These are phyloP conservation scores for Hyles vespertilio DNA, from an alignment of 1,140 invertebrate genomes.

Conservation along the genomic window DNA sequence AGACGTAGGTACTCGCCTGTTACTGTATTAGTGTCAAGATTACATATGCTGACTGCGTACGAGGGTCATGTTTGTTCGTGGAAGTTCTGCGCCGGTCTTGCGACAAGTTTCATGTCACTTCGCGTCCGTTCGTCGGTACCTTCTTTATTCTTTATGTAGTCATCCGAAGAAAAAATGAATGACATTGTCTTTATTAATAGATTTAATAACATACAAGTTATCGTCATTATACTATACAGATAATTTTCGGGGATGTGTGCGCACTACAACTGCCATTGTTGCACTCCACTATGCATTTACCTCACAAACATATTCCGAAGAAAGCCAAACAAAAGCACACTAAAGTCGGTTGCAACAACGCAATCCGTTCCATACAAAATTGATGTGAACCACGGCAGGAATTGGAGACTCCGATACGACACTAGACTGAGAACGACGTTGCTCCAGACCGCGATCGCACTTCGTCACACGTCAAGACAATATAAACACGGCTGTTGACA, in stretches of 20 bases:
- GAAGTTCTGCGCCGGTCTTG: slow-evolving; percentile 39
- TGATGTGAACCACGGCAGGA: slow-evolving; percentile 32
- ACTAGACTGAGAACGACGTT: slow-evolving; percentile 30
- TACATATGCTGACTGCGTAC: slow-evolving; percentile 44
- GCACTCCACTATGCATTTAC: no score
- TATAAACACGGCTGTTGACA: not conserved
- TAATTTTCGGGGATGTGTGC: no score
- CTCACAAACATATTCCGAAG: slow-evolving; percentile 8
- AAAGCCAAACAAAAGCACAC: slow-evolving; percentile 11
- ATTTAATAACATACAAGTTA: not conserved
- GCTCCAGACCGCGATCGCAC: slow-evolving; percentile 20
- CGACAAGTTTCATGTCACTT: slow-evolving; percentile 37
- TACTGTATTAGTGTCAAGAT: slow-evolving; percentile 51
- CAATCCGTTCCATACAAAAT: slow-evolving; percentile 40
- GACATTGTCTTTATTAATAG: slow-evolving; percentile 11
- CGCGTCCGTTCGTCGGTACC: slow-evolving; percentile 35
- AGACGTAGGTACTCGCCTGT: slow-evolving; percentile 17
- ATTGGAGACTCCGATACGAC: slow-evolving; percentile 33
- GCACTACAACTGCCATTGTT: no score
- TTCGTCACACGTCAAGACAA: not conserved
- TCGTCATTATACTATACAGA: no score
- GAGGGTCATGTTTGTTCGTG: slow-evolving; percentile 45
- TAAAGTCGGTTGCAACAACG: slow-evolving; percentile 20
- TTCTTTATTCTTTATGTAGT: slow-evolving; percentile 16
- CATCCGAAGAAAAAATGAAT: slow-evolving; percentile 1